phyloP scores from a whole-genome alignment of 2,888 invertebrate species.

The Anthrax anthrax region DNA sequence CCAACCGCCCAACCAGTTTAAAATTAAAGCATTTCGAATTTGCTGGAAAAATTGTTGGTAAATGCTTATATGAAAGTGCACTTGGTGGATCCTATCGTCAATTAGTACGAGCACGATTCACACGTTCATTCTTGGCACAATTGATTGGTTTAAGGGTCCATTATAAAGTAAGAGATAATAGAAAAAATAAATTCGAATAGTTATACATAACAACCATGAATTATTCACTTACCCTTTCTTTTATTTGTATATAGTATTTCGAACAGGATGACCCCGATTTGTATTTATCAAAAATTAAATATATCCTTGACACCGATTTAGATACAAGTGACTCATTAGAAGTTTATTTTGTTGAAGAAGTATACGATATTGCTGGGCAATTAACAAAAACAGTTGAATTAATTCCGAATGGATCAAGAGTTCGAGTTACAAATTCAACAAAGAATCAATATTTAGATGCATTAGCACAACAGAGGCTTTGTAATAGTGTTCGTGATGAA shows the following conservation, averaged over 20 bases:
- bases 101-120: constrained; percentile 77
- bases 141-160: constrained; percentile 85
- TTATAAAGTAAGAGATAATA: constrained; percentile 54
- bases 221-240: constrained; percentile 15
- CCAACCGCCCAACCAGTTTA: constrained; percentile 55
- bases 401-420: constrained; percentile 65
- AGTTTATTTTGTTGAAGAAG: constrained; percentile 77
- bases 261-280: constrained; percentile 92
- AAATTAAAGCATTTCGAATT: constrained; percentile 85
- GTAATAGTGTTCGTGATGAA: constrained; percentile 67
- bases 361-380: constrained; percentile 65
- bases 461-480: constrained; percentile 76
- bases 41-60: constrained; percentile 86
- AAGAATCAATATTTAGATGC: constrained; percentile 68
- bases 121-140: constrained; percentile 85
- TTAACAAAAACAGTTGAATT: constrained; percentile 66
- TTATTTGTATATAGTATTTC: no score
- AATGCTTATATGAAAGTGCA: constrained; percentile 87
- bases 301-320: constrained; percentile 80
- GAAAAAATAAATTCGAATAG: not conserved
- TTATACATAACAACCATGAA: not conserved
- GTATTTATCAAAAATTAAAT: constrained; percentile 84
- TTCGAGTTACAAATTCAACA: constrained; percentile 43
- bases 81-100: constrained; percentile 80
- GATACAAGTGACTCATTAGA: constrained; percentile 63